Evolutionary conservation across 2,113 vertebrate species (phyloP), one percentile per base, ranked within the genome.

Genomic region (Sminthopsis crassicaudata): DNA sequence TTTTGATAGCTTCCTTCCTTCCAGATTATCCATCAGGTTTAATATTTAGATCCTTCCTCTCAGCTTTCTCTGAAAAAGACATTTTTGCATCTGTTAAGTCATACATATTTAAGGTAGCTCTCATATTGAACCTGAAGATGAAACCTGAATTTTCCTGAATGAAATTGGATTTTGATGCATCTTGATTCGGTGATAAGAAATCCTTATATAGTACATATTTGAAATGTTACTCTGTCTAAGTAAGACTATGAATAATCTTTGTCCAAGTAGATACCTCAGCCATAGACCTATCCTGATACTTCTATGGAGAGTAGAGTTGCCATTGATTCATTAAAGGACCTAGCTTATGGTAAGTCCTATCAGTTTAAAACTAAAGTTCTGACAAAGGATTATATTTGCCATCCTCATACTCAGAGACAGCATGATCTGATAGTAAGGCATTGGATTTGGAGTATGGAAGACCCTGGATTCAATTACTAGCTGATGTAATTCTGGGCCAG

Each of bases 61-160:
- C 48, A 27, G 42, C 46, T 60, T 57, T 19, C 76, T 22, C 1
- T 42, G 36, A 42, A 84, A n/a, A 92, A 57, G 23, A 51, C 88
- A 46, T 23, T 67, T 91, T 46, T 93, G 89, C 48, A 24, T 88
- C 92, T 42, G 19, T 94, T 52, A 90, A 94, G 11, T 96, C n/a
- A 55, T 26, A 92, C 53, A 25, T 36, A 53, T 25, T 94, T 95
- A 95, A 91, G 92, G 22, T 94, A 53, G 89, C 91, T 91, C 60
- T 27, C 1, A 52, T 54, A 50, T 57, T 3, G 8, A 50, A 46
- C 88, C 53, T 94, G 30, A 94, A 67, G 94, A 84, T 52, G 53
- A 96, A 96, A 90, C 57, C 60, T 30, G 27, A 95, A 96, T 26
- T 92, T 96, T 91, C 91, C 93, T 91, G 89, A 91, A 93, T 54